A percentile compares a stretch with the other conserved stretches of the same genome.
Evolutionary conservation across 2,888 invertebrate species (phyloP).

Genomic region (Drosophila nr. fundita): DNA sequence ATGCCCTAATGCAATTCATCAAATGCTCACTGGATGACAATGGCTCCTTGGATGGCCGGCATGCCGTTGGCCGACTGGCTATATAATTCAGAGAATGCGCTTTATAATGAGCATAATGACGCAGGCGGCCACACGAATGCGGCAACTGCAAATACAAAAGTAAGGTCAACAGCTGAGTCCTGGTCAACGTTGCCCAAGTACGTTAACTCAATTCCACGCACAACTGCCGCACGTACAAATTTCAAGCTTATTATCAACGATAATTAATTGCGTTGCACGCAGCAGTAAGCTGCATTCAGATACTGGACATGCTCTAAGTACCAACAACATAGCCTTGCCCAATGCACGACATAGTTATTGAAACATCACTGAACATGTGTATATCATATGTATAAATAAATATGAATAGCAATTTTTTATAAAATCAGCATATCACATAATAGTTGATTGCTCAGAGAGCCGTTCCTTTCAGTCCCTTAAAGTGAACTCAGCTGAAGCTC

Average conservation of each 20-base stretch:
- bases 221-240: conserved; percentile 51
- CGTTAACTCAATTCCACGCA: conserved; percentile 11
- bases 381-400: not conserved
- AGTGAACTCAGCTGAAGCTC: not conserved
- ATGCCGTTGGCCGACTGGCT: conserved; percentile 3
- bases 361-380: not conserved
- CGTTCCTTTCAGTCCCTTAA: not conserved
- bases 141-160: conserved; percentile 52
- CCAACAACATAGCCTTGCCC: not conserved
- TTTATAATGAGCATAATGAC: conserved; percentile 63
- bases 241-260: conserved; percentile 61
- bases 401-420: not conserved
- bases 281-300: not conserved
- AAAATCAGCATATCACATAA: not conserved
- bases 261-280: conserved; percentile 63
- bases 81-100: conserved; percentile 21
- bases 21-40: conserved; percentile 34
- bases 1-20: conserved; percentile 62
- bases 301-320: not conserved
- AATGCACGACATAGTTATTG: not conserved
- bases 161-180: conserved; percentile 36
- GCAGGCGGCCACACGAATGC: conserved; percentile 36
- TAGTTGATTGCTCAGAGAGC: not conserved
- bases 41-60: not conserved
- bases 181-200: conserved; percentile 2